These are phyloP conservation scores for Lepidothrix coronata DNA, from an alignment of 2,113 vertebrate genomes.

Conservation along the genomic window DNA sequence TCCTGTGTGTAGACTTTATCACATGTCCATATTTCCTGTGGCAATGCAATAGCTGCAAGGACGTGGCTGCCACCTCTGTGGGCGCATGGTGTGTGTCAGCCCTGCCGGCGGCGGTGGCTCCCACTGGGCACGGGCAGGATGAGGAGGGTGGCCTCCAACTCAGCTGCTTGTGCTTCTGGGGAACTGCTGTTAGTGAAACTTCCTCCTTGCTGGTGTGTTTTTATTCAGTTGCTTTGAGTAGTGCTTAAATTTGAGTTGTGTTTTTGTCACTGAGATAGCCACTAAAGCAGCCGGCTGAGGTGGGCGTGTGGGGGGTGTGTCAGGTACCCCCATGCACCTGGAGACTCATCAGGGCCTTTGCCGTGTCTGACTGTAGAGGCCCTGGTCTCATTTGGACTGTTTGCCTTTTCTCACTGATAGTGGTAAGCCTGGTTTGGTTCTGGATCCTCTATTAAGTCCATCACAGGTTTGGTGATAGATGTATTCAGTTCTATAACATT, in stretches of 20 bases:
- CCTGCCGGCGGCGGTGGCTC: accelerated
- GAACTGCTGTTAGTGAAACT: neutral
- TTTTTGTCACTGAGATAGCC: neutral
- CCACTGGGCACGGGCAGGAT: accelerated
- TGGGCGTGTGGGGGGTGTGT: accelerated
- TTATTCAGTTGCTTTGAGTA: neutral
- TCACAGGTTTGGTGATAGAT: neutral
- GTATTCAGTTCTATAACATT: neutral
- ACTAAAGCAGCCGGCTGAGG: neutral
- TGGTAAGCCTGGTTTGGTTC: neutral
- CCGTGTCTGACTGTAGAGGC: neutral
- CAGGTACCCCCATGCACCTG: accelerated
- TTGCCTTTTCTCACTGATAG: neutral
- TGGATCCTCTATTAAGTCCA: neutral
- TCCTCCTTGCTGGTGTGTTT: neutral
- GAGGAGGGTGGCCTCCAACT: neutral
- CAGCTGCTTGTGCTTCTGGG: neutral
- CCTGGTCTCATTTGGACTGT: neutral
- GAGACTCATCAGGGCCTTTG: neutral
- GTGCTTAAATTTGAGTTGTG: neutral
- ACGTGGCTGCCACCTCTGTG: accelerated
- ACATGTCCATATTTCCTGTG: accelerated
- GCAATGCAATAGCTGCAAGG: accelerated
- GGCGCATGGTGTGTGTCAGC: accelerated
- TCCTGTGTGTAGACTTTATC: neutral